A percentile compares a stretch with the other conserved stretches of the same genome.
Conservation (phyloP, 2,797 vertebrate species). For the Carcharodon carcharias region DNA sequence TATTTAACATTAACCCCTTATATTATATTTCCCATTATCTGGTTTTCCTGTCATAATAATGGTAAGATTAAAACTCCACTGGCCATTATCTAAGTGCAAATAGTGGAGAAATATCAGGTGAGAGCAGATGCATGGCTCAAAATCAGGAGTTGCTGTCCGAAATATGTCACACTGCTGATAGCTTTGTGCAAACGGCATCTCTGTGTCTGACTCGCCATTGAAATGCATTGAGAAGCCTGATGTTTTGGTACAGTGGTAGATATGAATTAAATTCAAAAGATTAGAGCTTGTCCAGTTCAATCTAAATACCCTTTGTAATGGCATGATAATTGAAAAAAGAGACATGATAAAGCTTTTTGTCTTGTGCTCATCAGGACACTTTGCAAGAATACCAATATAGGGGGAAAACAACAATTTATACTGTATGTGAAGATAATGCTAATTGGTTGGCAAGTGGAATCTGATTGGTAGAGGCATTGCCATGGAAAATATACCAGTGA, state of each 20-base stretch:
- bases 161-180: neutral
- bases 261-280: neutral
- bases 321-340: neutral
- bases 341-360: no score
- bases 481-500: no score
- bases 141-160: neutral
- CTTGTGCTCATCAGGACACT: no score
- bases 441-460: no score
- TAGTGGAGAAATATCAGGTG: neutral
- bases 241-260: neutral
- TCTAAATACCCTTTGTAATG: no score
- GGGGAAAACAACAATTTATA: no score
- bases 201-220: neutral
- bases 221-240: neutral
- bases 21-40: neutral
- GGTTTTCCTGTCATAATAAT: neutral
- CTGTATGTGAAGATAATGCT: no score
- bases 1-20: no score
- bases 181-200: neutral
- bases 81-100: neutral
- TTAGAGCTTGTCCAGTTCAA: neutral
- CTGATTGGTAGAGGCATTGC: no score
- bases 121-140: neutral
- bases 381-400: no score
- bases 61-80: neutral